Evolutionary conservation across 2,888 invertebrate genomes (phyloP).

Genomic region (Stratiomys singularior): DNA sequence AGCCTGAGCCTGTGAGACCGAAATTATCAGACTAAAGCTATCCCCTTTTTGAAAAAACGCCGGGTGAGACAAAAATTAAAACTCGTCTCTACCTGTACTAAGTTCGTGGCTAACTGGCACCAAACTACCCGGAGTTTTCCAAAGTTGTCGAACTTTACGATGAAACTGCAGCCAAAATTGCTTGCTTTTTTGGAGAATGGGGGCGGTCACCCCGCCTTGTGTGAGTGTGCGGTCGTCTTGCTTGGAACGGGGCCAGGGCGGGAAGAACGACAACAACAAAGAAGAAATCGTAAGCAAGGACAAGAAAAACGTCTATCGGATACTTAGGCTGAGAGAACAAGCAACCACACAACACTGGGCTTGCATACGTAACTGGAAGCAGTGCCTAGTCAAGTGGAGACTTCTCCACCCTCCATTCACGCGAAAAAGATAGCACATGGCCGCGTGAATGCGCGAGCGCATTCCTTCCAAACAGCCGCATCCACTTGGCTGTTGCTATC

Average conservation of each 20-base stretch:
- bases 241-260: slow-evolving; percentile 3
- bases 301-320: slow-evolving; percentile 37
- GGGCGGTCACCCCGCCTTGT: slow-evolving; percentile 55
- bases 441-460: slow-evolving; percentile 27
- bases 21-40: slow-evolving; percentile 34
- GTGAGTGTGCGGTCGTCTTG: slow-evolving; percentile 17
- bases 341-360: background rate
- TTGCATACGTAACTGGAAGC: background rate
- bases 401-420: background rate
- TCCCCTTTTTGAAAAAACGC: slow-evolving; percentile 48
- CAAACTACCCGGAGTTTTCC: slow-evolving; percentile 65
- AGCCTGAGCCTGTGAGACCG: slow-evolving; percentile 27
- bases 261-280: slow-evolving; percentile 22
- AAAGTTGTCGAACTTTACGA: slow-evolving; percentile 66
- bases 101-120: slow-evolving; percentile 67
- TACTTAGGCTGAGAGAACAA: background rate
- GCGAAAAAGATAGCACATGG: background rate
- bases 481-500: background rate
- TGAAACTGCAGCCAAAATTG: slow-evolving; percentile 62
- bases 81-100: slow-evolving; percentile 68
- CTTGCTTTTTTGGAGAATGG: slow-evolving; percentile 55
- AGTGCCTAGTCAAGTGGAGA: slow-evolving; percentile 4
- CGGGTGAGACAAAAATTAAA: slow-evolving; percentile 63
- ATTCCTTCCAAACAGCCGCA: slow-evolving; percentile 15
- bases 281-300: slow-evolving; percentile 38